Conservation (phyloP, 2,113 vertebrate species). For the Protomyctophum bolini region DNA sequence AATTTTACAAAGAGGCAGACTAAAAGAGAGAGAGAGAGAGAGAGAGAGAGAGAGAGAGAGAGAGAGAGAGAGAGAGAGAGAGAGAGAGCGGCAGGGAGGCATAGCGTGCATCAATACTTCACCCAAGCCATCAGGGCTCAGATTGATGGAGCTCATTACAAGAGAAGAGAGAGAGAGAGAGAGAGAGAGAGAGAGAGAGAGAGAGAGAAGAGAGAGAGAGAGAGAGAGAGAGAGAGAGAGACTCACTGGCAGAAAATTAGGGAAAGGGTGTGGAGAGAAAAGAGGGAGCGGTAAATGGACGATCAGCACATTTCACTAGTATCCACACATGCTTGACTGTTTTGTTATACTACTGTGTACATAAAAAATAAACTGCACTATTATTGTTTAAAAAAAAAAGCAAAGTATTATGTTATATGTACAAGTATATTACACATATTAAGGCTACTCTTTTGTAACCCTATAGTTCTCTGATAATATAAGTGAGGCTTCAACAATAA, state of each 20-base stretch:
- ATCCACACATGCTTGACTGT: not conserved
- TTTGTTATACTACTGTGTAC: too few species aligned
- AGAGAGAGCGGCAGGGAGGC: not conserved
- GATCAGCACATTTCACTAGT: constrained; percentile 41
- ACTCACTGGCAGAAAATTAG: not conserved
- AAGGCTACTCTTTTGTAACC: too few species aligned
- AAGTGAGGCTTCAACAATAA: too few species aligned
- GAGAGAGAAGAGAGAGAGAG: constrained; percentile 10
- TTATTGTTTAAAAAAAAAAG: too few species aligned
- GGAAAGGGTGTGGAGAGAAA: constrained; percentile 4
- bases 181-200: not conserved
- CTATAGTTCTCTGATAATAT: too few species aligned
- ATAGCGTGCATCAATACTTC: constrained; percentile 6
- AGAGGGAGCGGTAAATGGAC: constrained; percentile 1
- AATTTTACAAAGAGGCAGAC: too few species aligned
- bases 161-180: not conserved
- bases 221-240: constrained; percentile 1
- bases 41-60: not conserved
- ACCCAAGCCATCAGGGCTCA: constrained; percentile 9
- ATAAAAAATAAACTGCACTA: too few species aligned
- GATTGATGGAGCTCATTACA: constrained; percentile 48
- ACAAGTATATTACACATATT: too few species aligned
- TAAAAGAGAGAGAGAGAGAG: not conserved
- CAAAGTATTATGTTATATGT: too few species aligned
- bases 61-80: not conserved